Conservation (phyloP, 92 coral and sea anemone genomes). For the Bergia puertoricense region DNA sequence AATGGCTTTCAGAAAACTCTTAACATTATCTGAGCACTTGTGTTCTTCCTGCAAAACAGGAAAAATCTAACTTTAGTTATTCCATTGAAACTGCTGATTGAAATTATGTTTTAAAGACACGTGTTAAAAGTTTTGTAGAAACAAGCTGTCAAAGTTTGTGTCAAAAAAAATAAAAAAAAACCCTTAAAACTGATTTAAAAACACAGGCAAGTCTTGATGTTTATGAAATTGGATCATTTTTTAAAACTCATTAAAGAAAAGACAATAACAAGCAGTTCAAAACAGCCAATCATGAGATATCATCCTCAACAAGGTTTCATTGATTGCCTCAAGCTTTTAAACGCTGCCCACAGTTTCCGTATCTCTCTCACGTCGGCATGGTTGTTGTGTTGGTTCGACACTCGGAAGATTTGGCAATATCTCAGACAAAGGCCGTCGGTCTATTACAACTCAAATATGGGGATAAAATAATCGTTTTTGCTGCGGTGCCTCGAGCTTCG, state of each 20-base stretch:
- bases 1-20: too few relatives aligned
- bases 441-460: not conserved
- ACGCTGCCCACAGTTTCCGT: not conserved
- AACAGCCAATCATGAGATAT: not conserved
- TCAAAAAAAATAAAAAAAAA: not conserved
- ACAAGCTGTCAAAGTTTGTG: not conserved
- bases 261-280: not conserved
- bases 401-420: not conserved
- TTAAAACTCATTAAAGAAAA: not conserved
- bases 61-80: not conserved
- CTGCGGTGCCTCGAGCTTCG: not conserved
- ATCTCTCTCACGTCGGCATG: not conserved
- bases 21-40: too few relatives aligned
- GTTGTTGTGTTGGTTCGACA: not conserved
- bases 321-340: not conserved
- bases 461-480: not conserved
- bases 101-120: too few relatives aligned
- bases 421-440: not conserved
- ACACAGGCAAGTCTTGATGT: not conserved
- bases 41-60: not conserved
- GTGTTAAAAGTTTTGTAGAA: not conserved
- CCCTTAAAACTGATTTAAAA: not conserved
- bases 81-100: not conserved
- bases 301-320: not conserved
- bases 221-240: not conserved